phyloP scores from a whole-genome alignment of 2,888 invertebrate genomes.

The Dynastes maya region DNA sequence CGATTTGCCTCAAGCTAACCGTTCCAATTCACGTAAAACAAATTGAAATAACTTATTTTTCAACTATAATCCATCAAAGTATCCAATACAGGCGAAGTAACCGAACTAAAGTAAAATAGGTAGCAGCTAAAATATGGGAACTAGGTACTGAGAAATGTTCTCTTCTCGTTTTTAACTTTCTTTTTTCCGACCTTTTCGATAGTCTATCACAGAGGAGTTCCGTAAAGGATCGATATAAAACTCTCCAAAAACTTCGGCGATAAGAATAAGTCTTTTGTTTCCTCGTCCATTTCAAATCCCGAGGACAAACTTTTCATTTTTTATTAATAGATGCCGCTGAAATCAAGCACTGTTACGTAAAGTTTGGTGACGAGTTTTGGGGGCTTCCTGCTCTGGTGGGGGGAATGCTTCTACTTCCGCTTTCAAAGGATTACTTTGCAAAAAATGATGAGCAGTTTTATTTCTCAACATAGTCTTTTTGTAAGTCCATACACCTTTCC shows the following conservation, averaged over 20 bases:
- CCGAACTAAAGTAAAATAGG: not conserved
- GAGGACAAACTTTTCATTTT: slow-evolving; percentile 17
- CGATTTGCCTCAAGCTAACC: too few relatives aligned
- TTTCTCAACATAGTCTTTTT: too few relatives aligned
- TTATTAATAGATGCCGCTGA: slow-evolving; percentile 26
- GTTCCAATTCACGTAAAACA: not conserved
- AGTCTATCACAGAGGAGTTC: not conserved
- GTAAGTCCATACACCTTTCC: too few relatives aligned
- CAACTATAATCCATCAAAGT: not conserved
- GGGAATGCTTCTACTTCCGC: too few relatives aligned
- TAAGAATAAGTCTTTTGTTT: slow-evolving; percentile 14
- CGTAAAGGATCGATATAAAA: not conserved
- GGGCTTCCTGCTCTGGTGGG: too few relatives aligned
- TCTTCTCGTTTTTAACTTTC: not conserved
- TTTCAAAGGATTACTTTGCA: too few relatives aligned
- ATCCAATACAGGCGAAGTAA: not conserved
- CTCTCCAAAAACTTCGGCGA: not conserved
- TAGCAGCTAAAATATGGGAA: not conserved
- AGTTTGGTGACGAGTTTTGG: too few relatives aligned
- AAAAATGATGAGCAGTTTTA: too few relatives aligned
- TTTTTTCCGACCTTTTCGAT: not conserved
- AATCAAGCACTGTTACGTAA: not conserved
- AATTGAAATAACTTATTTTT: slow-evolving; percentile 2
- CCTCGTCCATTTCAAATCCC: not conserved
- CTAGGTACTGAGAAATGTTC: not conserved